Percentiles rank a stretch among this genome's conserved stretches.
These are phyloP conservation scores for Emydoidea blandingii DNA, from an alignment of 2,797 vertebrate genomes.

Conservation along the genomic window DNA sequence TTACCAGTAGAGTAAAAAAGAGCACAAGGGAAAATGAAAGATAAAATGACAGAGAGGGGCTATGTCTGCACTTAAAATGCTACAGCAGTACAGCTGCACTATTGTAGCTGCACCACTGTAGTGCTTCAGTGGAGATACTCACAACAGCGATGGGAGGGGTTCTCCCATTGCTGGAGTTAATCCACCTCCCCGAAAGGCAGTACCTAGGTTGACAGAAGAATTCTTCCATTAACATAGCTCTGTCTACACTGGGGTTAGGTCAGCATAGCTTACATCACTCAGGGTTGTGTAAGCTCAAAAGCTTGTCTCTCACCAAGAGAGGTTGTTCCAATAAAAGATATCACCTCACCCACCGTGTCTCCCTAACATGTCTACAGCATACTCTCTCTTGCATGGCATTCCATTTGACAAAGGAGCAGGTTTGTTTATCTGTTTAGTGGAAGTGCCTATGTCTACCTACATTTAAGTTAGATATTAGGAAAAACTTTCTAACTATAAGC, in stretches of 20 bases:
- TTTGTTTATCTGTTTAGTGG: neutral
- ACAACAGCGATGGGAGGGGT: neutral
- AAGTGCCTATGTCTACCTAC: neutral
- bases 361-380: neutral
- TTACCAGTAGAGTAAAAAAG: neutral
- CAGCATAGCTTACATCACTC: neutral
- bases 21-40: neutral
- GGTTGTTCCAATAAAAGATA: no score
- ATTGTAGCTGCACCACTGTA: neutral
- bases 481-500: neutral
- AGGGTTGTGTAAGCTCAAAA: neutral
- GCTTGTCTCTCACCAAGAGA: no score
- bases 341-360: neutral
- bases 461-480: neutral
- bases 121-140: neutral
- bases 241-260: neutral
- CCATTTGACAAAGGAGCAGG: neutral
- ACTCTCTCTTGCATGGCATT: neutral
- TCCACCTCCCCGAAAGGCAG: neutral
- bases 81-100: neutral
- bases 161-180: neutral
- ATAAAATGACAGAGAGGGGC: accelerated
- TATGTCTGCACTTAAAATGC: neutral
- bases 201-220: neutral
- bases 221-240: neutral